Evolutionary conservation across 2,888 invertebrate species (phyloP).

Genomic region (Candidula unifasciata): DNA sequence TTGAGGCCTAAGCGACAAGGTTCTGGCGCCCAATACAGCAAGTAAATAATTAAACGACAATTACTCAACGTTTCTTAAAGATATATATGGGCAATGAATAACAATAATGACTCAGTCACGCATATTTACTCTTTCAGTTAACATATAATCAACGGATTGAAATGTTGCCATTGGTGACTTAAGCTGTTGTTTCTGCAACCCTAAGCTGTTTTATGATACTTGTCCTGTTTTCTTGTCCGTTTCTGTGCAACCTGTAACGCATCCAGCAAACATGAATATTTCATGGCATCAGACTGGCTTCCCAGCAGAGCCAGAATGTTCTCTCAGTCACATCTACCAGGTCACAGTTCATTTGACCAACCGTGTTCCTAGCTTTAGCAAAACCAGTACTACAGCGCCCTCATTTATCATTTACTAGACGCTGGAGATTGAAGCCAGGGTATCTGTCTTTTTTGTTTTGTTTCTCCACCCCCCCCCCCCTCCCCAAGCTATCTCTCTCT

Average conservation of each 20-base stretch:
- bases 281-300: slow-evolving; percentile 13
- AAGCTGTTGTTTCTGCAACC: too few relatives aligned
- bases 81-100: too few relatives aligned
- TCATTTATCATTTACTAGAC: slow-evolving; percentile 30
- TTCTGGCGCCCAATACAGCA: too few relatives aligned
- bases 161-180: too few relatives aligned
- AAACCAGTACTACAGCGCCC: not conserved
- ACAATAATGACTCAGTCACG: too few relatives aligned
- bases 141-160: too few relatives aligned
- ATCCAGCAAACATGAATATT: slow-evolving; percentile 25
- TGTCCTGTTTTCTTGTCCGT: not conserved
- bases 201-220: not conserved
- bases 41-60: too few relatives aligned
- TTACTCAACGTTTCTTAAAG: too few relatives aligned
- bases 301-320: not conserved
- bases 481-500: too few relatives aligned
- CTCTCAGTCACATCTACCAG: not conserved
- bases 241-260: not conserved
- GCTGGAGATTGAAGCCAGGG: not conserved
- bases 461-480: too few relatives aligned
- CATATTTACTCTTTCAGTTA: too few relatives aligned
- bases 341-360: slow-evolving; percentile 2
- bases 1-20: too few relatives aligned
- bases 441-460: slow-evolving; percentile 12
- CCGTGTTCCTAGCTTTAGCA: not conserved